Percentiles rank a stretch among this genome's conserved stretches.
Evolutionary conservation across 2,888 invertebrate species (phyloP).

Genomic region (Sphecodes monilicornis): DNA sequence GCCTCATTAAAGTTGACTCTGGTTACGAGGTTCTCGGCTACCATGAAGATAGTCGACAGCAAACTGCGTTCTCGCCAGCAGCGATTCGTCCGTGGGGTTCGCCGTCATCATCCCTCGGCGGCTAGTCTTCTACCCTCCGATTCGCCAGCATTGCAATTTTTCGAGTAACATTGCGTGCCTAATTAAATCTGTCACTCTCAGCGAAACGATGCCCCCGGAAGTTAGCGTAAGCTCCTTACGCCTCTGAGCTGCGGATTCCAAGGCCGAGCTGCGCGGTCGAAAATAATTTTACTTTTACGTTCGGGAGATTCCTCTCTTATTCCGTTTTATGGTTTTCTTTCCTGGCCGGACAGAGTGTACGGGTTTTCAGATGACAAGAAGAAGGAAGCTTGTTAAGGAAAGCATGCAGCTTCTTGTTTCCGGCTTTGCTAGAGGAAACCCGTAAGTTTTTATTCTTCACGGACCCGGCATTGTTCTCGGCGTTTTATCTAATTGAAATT

Average conservation of each 20-base stretch:
- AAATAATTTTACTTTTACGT: conserved; percentile 41
- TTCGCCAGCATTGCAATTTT: conserved; percentile 62
- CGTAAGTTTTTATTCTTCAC: background rate
- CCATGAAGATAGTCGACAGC: conserved; percentile 25
- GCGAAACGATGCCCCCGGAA: conserved; percentile 28
- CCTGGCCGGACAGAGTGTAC: background rate
- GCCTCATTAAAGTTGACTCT: conserved; percentile 67
- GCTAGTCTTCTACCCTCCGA: conserved; percentile 30
- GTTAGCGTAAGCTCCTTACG: conserved; percentile 59
- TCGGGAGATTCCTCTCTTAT: conserved; percentile 2
- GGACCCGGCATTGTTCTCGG: background rate
- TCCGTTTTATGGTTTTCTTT: background rate
- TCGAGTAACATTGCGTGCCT: conserved; percentile 63
- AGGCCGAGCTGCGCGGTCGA: conserved; percentile 20
- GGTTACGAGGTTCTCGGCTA: conserved; percentile 36
- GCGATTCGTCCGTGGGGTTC: conserved; percentile 34
- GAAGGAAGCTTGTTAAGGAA: conserved; percentile 12
- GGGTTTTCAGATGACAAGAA: background rate
- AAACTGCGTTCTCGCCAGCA: conserved; percentile 45
- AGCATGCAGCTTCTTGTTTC: conserved; percentile 5
- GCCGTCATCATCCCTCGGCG: conserved; percentile 46
- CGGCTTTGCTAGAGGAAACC: background rate
- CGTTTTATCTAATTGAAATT: conserved; percentile 5
- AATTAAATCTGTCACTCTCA: conserved; percentile 69
- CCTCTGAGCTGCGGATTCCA: background rate